phyloP scores from a whole-genome alignment of 2,113 vertebrate species.

The Psammodynastes pulverulentus region DNA sequence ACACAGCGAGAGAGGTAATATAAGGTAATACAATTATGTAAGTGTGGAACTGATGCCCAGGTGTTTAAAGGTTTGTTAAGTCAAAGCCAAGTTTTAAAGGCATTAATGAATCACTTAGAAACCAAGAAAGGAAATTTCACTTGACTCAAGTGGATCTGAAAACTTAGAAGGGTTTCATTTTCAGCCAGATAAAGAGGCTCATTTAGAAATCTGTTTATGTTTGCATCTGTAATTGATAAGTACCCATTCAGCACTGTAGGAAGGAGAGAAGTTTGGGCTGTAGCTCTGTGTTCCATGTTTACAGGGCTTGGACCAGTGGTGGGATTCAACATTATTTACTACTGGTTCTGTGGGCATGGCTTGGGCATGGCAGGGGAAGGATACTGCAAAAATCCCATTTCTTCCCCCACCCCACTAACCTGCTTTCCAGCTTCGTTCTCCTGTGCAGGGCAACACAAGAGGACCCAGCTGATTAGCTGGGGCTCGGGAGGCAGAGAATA shows the following conservation, averaged over 20 bases:
- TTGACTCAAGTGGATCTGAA: constrained; percentile 50
- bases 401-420: too few relatives aligned
- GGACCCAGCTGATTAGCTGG: too few relatives aligned
- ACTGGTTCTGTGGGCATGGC: too few relatives aligned
- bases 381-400: too few relatives aligned
- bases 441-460: too few relatives aligned
- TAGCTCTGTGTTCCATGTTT: constrained; percentile 59
- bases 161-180: constrained; percentile 55
- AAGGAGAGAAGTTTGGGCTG: constrained; percentile 54
- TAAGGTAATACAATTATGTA: constrained; percentile 53
- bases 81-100: constrained; percentile 4
- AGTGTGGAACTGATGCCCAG: constrained; percentile 32
- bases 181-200: constrained; percentile 55
- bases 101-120: background rate
- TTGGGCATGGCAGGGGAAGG: too few relatives aligned
- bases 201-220: constrained; percentile 54
- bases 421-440: too few relatives aligned
- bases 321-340: too few relatives aligned
- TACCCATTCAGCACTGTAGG: constrained; percentile 18
- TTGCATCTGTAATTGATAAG: constrained; percentile 64
- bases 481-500: too few relatives aligned
- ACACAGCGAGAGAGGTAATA: constrained; percentile 69
- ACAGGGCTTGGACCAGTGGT: constrained; percentile 53
- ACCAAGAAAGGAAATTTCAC: constrained; percentile 22
- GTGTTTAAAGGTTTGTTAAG: constrained; percentile 45